Evolutionary conservation across 2,797 vertebrate species (phyloP), one percentile per base, ranked within the genome.

Genomic region (Anguilla obscura): DNA sequence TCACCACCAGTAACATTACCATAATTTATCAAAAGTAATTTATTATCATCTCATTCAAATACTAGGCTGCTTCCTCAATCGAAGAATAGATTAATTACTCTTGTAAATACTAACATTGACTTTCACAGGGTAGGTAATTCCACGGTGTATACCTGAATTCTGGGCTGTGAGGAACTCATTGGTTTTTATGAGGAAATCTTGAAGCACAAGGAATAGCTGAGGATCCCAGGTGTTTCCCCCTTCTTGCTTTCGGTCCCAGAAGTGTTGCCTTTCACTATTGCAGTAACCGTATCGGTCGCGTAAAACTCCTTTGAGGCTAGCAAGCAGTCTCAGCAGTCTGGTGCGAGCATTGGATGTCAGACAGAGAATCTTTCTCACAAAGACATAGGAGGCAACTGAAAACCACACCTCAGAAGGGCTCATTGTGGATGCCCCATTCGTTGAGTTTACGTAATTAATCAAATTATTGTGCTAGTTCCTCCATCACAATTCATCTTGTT

Each of bases 201-300:
- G 24, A 82, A 82, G 33, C 79, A 50, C 45, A 21, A n/a, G 79
- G 18, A 82, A n/a, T 24, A 1, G 40, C 79, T 33, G 79, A 50
- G 79, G 40, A 50, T 50, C 40, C 79, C 79, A 82, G 45, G 79
- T 82, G 79, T n/a, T 82, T 82, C 79, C 79, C 45, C 56, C 24
- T 21, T 24, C 45, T 21, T 50, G 50, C 79, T 50, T 6, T 50
- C 40, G 24, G 79, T 21, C 79, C 79, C 21, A 50, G 50, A 50
- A 30, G 79, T 82, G 79, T 79, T 40, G 74, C 74, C 36, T 79
- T 79, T 45, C 33, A 36, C 33, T 79, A 18, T 16, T 21, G 74
- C 74, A 40, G 74, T 40, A 36, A 79, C 74, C 74, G 16, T 79
- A 79, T 40, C 1, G 33, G 74, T 36, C 18, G 33, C 74, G 6